Base-by-base conservation (phyloP, 2,113 vertebrate species). In the Nanorana parkeri region DNA sequence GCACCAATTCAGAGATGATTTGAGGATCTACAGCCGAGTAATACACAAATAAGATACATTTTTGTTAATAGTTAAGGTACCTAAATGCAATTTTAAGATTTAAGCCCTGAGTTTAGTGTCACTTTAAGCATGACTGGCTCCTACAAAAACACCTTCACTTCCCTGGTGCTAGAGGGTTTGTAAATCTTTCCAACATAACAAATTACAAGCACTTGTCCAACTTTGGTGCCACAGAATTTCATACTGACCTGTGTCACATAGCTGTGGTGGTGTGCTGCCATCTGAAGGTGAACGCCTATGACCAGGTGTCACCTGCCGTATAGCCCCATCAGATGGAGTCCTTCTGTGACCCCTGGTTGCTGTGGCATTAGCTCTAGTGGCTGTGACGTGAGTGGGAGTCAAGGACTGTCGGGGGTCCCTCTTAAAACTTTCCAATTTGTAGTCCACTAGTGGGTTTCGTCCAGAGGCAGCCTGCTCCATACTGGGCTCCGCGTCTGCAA, bases 371-470 rank as follows among this genome's bases (percentile, higher is more conserved):
- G 94, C 87, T 81, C 90, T 93, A 3, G 93, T 67, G 2, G 91
- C 93, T 0, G 94, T 95, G 78, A 96, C 92, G 1, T 96, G 96
- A 2, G 96, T 97, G 82, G 96, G 96, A 0, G 96, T 96, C 75
- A 97, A 95, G 0, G 96, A 96, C 91, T 96, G 96, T 76, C 93
- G 94, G 61, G 96, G 96, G 87, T 95, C 94, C 85, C 92, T 94
- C 90, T 97, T 96, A 87, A 97, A 97, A 87, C 95, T 96, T 88
- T 97, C 96, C 0, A 95, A 90, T 84, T 93, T 92, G 82, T 96
- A 86, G 85, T 96, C 96, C 88, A 96, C 90, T 52, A 97, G 91
- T 0, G 95, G 96, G 90, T 96, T 96, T 61, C 89, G 85, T 36
- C 89, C 61, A 0, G 90, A 84, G 1, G 85, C 1, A 3, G n/a